Evolutionary conservation across 2,113 vertebrate species (phyloP).

Genomic region (Leucopternis melanops): DNA sequence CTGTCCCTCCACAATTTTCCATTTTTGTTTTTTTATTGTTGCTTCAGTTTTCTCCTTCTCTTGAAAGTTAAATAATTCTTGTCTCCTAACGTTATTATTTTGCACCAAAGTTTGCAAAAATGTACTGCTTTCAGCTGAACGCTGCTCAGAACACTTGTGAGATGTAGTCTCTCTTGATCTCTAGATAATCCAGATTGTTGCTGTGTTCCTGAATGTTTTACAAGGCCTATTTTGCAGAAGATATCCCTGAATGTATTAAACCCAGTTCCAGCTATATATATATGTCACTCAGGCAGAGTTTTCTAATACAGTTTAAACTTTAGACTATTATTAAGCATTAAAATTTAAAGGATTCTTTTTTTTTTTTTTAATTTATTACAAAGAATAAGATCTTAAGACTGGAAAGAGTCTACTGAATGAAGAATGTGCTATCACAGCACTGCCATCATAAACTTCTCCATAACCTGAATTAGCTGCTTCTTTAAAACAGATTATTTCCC

Average conservation of each 20-base stretch:
- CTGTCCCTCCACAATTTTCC: not conserved
- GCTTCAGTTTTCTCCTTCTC: not conserved
- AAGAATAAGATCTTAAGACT: not conserved
- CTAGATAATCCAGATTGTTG: not conserved
- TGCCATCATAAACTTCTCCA: not conserved
- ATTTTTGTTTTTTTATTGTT: not conserved
- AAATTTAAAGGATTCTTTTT: not conserved
- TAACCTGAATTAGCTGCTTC: not conserved
- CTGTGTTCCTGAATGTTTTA: not conserved
- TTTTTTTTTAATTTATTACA: not conserved
- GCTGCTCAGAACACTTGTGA: not conserved
- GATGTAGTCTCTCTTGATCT: not conserved
- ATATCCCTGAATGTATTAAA: not conserved
- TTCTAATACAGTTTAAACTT: not conserved
- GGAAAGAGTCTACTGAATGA: not conserved
- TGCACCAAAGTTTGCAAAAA: not conserved
- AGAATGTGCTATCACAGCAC: not conserved
- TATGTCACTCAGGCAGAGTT: not conserved
- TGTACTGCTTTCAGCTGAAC: not conserved
- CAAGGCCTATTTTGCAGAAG: not conserved
- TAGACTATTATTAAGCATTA: not conserved
- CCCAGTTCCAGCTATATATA: not conserved
- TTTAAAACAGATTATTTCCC: not conserved
- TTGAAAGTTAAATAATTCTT: not conserved
- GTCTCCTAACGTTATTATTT: not conserved